phyloP scores from a whole-genome alignment of 1,140 invertebrate genomes.

The Antheraea pernyi region DNA sequence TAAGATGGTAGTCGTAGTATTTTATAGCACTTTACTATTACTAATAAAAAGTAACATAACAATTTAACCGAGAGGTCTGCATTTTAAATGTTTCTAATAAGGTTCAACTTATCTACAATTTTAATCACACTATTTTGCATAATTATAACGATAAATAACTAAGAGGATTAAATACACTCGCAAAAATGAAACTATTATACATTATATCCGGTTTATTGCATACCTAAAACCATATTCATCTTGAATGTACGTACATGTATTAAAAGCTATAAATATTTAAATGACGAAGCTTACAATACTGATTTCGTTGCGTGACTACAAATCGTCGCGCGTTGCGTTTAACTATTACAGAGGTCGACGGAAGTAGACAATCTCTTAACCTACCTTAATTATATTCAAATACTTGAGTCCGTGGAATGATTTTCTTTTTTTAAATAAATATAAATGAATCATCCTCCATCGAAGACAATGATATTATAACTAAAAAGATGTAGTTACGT shows the following conservation, averaged over 20 bases:
- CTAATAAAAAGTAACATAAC: too few relatives aligned
- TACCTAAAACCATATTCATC: not conserved
- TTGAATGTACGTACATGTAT: not conserved
- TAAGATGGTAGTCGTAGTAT: too few relatives aligned
- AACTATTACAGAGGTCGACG: constrained; percentile 42
- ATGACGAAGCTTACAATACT: not conserved
- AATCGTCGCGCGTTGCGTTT: constrained; percentile 27
- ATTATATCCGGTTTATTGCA: not conserved
- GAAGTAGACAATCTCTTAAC: constrained; percentile 60
- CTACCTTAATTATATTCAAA: constrained; percentile 38
- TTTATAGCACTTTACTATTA: too few relatives aligned
- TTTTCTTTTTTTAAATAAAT: not conserved
- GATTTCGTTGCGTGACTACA: constrained; percentile 46
- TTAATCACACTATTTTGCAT: too few relatives aligned
- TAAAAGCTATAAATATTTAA: constrained; percentile 8
- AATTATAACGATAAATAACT: too few relatives aligned
- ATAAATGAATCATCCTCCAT: too few relatives aligned
- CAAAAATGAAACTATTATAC: not conserved
- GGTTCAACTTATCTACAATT: too few relatives aligned
- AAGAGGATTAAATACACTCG: too few relatives aligned
- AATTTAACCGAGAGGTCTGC: too few relatives aligned
- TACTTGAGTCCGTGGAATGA: not conserved
- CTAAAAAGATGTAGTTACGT: too few relatives aligned
- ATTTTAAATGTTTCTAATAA: too few relatives aligned
- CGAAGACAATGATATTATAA: too few relatives aligned